Evolutionary conservation across 2,888 invertebrate genomes (phyloP), one percentile per base, ranked within the genome.

Genomic region (Drosophila macrospina): DNA sequence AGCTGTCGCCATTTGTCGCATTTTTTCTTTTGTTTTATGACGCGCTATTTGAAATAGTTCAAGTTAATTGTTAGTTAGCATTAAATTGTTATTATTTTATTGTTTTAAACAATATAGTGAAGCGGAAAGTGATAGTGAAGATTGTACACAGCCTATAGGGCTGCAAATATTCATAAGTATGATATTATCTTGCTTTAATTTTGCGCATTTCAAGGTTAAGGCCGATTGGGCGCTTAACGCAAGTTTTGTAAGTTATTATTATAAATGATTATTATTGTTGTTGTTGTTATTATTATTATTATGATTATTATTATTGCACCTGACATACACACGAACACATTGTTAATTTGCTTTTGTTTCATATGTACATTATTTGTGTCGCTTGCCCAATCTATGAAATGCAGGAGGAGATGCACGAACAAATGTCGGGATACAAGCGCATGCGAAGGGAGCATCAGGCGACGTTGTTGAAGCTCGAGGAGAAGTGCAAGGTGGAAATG

Each of bases 371-470:
- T 56, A 51, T 77, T 39, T 73, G 73, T 76, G 72, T 62, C 56
- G 59, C 45, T 65, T 52, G 55, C 34, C 34, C n/a, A 45, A 51
- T 44, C 34, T 52, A 34, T 15, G 11, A 45, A 45, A 69, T 47
- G 13, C 62, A 92, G 92, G 97, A 99, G 94, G 99, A 99, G 93
- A 98, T 99, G 97, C 97, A 98, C 93, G 99, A 99, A 92, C 99
- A 99, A 93, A 99, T 99, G 98, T 97, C 98, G 56, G 98, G 98
- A 20, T 99, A 99, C 93, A 99, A 99, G 93, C 95, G 99, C 76
- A 98, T 99, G 97, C 94, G 99, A 72, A 95, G 98, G 75, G 98
- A 98, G 92, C 99, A 99, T 93, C 99, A 99, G 93, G 97, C 98
- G 80, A 98, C 98, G 78, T 93, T 99, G 89, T 94, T 96, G 50